Percentiles rank a stretch among this genome's conserved stretches.
Conservation (phyloP, 2,113 vertebrate species). For the Ammodytes dubius region DNA sequence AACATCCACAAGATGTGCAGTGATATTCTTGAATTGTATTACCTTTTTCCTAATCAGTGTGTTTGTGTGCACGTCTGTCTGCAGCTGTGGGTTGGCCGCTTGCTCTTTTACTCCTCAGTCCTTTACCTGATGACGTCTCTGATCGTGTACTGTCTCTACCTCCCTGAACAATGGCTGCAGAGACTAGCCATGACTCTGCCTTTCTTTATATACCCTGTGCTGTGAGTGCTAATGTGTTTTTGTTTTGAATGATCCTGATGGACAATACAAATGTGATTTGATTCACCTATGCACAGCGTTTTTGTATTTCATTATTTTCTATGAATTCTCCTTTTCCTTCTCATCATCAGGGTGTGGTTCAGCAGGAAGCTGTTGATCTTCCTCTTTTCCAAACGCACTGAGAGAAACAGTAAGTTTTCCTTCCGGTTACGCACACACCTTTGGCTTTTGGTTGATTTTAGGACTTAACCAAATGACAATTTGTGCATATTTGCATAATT, state of each 20-base stretch:
- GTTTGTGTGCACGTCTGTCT: constrained; percentile 30
- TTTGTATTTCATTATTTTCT: neutral
- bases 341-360: constrained; percentile 89
- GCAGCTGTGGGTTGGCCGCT: constrained; percentile 92
- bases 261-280: too few species aligned
- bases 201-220: constrained; percentile 93
- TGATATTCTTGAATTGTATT: neutral
- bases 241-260: neutral
- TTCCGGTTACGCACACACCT: neutral
- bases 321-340: constrained; percentile 4
- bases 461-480: neutral
- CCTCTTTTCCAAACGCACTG: constrained; percentile 95
- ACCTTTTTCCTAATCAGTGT: neutral
- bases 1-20: neutral
- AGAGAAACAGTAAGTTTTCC: constrained; percentile 93
- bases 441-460: neutral
- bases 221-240: constrained; percentile 87
- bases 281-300: neutral
- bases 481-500: neutral
- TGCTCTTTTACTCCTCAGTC: constrained; percentile 93
- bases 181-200: constrained; percentile 92
- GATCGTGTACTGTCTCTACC: constrained; percentile 92
- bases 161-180: constrained; percentile 91
- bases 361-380: constrained; percentile 93
- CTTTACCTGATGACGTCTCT: constrained; percentile 91